Conservation (phyloP, 2,797 vertebrate species). For the Apogon talboti region DNA sequence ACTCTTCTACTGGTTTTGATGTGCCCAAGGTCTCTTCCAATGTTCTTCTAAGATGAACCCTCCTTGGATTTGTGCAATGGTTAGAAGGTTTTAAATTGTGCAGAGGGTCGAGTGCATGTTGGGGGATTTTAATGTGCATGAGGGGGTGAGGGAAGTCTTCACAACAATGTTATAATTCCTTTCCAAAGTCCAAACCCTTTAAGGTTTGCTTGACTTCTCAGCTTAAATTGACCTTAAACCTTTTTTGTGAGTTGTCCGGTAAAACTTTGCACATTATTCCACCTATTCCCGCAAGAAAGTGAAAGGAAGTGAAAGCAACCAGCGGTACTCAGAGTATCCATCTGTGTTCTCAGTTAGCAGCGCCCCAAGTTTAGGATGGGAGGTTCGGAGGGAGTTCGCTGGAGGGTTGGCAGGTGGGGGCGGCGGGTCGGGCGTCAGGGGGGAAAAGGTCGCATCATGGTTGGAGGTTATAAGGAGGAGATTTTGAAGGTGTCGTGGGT, state of each 20-base stretch:
- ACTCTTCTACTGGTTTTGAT: background rate
- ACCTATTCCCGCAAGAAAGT: conserved; percentile 12
- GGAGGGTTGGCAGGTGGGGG: conserved; percentile 17
- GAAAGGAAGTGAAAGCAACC: conserved; percentile 22
- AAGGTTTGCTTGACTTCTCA: background rate
- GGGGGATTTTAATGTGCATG: conserved; percentile 1
- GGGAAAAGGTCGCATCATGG: conserved; percentile 5
- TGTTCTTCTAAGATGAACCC: background rate
- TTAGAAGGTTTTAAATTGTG: conserved; percentile 28
- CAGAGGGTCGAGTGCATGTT: background rate
- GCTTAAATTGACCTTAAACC: background rate
- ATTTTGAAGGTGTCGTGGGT: conserved; percentile 89
- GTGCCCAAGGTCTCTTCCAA: background rate
- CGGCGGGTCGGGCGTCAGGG: conserved; percentile 1
- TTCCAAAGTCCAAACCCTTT: background rate
- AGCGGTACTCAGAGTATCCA: background rate
- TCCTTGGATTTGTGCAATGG: conserved; percentile 30
- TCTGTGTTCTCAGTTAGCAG: conserved; percentile 31
- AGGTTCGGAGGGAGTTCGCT: conserved; percentile 27
- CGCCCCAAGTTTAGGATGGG: conserved; percentile 33
- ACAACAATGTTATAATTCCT: background rate
- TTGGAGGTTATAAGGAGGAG: conserved; percentile 88
- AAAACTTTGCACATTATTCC: background rate
- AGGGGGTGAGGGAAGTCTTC: background rate
- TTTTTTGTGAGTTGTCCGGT: background rate